Percentiles rank a stretch among this genome's conserved stretches.
Conservation (phyloP, 2,888 invertebrate species). For the Rhogogaster chlorosoma region DNA sequence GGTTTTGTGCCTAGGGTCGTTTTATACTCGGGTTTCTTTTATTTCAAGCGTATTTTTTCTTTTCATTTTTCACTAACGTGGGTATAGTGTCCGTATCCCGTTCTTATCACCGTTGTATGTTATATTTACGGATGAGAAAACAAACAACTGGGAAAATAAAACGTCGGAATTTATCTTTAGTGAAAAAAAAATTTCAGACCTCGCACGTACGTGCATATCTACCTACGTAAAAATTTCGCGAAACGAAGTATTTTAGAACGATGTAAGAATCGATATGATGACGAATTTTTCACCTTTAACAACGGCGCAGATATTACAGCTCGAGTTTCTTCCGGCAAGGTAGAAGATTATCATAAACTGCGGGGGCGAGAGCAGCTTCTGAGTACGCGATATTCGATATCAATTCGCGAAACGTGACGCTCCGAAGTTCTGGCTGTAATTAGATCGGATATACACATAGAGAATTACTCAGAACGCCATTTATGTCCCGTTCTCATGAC, state of each 20-base stretch:
- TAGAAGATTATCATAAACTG: not conserved
- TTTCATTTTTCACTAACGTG: not conserved
- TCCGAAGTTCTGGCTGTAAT: constrained; percentile 20
- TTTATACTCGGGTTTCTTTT: not conserved
- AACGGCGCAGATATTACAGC: not conserved
- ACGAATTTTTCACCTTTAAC: not conserved
- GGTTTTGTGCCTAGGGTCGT: not conserved
- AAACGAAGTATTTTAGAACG: not conserved
- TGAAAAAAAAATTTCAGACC: not conserved
- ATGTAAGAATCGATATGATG: not conserved
- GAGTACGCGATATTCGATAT: constrained; percentile 1
- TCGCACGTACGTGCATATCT: not conserved
- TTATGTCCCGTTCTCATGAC: constrained; percentile 8
- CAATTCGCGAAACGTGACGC: not conserved
- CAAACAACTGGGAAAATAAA: not conserved
- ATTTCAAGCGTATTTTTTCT: not conserved
- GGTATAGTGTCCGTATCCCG: not conserved
- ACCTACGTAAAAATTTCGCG: not conserved
- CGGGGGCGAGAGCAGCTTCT: not conserved
- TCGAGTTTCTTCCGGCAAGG: not conserved
- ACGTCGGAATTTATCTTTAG: not conserved
- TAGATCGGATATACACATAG: constrained; percentile 7
- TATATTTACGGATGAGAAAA: not conserved
- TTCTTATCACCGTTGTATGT: not conserved
- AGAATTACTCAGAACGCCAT: not conserved